A percentile compares a stretch with the other conserved stretches of the same genome.
Conservation (phyloP, 1,140 invertebrate species). For the Venustaconcha ellipsiformis region DNA sequence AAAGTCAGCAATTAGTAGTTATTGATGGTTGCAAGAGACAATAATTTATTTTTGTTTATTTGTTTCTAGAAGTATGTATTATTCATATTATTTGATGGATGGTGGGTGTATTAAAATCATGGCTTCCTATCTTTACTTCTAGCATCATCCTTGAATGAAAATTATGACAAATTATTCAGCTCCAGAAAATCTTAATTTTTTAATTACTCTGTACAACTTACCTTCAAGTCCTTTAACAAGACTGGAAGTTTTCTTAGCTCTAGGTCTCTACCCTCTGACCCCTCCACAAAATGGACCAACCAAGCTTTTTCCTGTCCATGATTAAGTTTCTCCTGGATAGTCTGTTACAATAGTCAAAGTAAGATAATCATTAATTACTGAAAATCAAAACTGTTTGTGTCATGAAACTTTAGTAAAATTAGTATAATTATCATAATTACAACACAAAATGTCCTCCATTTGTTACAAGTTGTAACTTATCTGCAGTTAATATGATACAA, state of each 20-base stretch:
- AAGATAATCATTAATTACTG: constrained; percentile 12
- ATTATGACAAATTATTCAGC: no score
- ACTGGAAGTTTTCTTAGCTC: constrained; percentile 73
- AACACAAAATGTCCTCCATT: not conserved
- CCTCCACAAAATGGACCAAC: constrained; percentile 78
- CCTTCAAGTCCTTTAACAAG: constrained; percentile 73
- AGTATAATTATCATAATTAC: not conserved
- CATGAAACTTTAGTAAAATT: not conserved
- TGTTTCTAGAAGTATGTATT: no score
- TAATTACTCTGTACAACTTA: constrained; percentile 63
- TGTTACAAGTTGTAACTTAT: not conserved
- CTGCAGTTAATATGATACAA: no score
- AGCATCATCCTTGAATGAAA: no score
- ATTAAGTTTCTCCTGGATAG: constrained; percentile 48
- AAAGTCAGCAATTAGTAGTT: no score
- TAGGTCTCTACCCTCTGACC: constrained; percentile 72
- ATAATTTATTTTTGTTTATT: no score
- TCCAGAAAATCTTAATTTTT: no score
- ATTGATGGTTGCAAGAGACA: no score
- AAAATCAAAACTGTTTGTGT: not conserved
- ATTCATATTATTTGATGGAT: no score
- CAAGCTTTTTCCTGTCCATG: constrained; percentile 68
- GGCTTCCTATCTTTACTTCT: no score
- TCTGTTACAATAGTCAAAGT: constrained; percentile 54
- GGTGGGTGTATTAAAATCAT: no score